A percentile compares a stretch with the other conserved stretches of the same genome.
Conservation (phyloP, 2,113 vertebrate species). For the Ceyx melanurus region DNA sequence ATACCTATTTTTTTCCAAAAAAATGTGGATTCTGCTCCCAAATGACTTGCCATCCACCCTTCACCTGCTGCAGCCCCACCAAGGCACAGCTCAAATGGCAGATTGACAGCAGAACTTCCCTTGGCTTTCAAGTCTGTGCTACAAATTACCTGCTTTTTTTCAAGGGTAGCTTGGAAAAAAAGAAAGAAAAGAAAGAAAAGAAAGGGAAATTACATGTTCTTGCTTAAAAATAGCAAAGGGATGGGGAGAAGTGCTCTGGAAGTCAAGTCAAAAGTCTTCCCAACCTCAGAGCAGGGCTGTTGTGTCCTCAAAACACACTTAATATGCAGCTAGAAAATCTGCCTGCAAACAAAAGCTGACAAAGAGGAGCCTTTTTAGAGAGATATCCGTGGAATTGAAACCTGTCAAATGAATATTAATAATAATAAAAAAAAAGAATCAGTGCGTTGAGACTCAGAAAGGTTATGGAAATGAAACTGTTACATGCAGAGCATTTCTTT, state of each 20-base stretch:
- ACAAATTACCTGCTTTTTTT: neutral
- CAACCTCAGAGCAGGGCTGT: neutral
- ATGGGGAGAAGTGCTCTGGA: neutral
- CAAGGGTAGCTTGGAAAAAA: neutral
- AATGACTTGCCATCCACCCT: neutral
- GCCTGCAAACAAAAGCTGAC: constrained; percentile 1
- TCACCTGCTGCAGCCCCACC: neutral
- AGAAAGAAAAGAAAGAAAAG: neutral
- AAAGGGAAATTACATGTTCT: neutral
- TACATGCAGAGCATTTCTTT: neutral
- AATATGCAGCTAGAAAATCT: neutral
- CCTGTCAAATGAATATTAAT: neutral
- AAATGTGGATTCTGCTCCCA: neutral
- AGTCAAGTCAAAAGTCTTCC: neutral
- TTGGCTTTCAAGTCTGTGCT: neutral
- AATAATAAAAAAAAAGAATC: neutral
- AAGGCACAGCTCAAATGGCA: neutral
- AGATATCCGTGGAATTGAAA: neutral
- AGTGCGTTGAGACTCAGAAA: neutral
- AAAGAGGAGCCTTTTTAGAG: neutral
- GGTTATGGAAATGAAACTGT: neutral
- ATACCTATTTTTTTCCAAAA: neutral
- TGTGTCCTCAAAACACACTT: neutral
- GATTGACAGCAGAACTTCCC: neutral
- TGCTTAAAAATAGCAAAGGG: neutral